Evolutionary conservation across 1,140 invertebrate genomes (phyloP), one percentile per base, ranked within the genome.

Genomic region (Trichonephila clavipes): DNA sequence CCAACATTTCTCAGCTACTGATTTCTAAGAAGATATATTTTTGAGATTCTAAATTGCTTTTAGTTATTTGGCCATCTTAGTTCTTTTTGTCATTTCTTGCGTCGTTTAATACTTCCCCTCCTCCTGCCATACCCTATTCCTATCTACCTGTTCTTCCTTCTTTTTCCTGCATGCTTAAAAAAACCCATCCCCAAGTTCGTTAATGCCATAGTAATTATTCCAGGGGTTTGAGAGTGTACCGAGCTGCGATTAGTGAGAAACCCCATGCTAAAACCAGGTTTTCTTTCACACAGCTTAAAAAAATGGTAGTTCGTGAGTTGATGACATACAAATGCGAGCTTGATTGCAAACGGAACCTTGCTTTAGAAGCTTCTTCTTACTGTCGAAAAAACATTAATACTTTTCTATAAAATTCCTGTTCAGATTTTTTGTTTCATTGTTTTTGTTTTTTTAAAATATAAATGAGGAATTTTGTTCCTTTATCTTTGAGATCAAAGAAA

Each of bases 161-260:
- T 7, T 51, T 51, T 51, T 12, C 51, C 10, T 10, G 10, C 51
- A 51, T 51, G 7, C 10, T 51, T 10, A 51, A 51, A 51, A 51
- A 12, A 10, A 58, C 10, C 18, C 82, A 7, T 24, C 24, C 5
- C 4, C 14, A n/a, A 18, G 16, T 62, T 34, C 59, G 28, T 40
- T 87, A 87, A 87, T 62, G 85, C 85, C 59, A 14, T 59, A 62
- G 85, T 87, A 87, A 87, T 87, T 87, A 87, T 87, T 64, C 18
- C 61, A 28, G 14, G 64, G 85, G 18, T 28, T 40, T 87, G 40
- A 64, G 64, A 87, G 28, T 24, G 28, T 87, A 24, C 40, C 19
- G 85, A 62, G 59, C n/a, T 10, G 18, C 72, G 72, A 58, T 64
- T 61, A 61, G n/a, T 18, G 40, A 87, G 59, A 87, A 87, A 64